Evolutionary conservation across 2,113 vertebrate species (phyloP), one percentile per base, ranked within the genome.

Genomic region (Pteropus alecto): DNA sequence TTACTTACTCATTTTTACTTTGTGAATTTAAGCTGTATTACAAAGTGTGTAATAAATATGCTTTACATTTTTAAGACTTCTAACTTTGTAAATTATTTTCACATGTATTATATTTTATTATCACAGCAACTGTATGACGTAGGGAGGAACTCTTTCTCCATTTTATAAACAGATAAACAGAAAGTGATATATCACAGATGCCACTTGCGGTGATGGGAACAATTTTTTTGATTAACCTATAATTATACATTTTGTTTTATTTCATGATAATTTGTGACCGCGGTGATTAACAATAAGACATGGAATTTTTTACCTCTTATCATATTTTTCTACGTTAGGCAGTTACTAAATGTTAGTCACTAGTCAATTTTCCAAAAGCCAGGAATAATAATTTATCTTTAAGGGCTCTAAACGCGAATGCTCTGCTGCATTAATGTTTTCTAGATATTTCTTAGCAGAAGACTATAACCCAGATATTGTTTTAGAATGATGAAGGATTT

Each of bases 401-500:
- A 90, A 92, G 38, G 26, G 5, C 4, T 38, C 26, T 63, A 81
- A 58, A 82, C 26, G 3, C 15, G 90, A 41, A 6, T 79, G 11
- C 58, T 95, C 6, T 89, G 4, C 30, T 87, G 22, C 33, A 79
- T 7, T 95, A 77, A 93, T 96, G 21, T 30, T 95, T 87, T 60
- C 48, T 26, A 74, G 46, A 95, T 76, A 81, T 98, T 97, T 97
- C 26, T 51, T 79, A 79, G 21, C 71, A 93, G 38, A 87, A 24
- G 16, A 84, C 71, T 61, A 79, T 90, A 83, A 63, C 46, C n/a
- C 79, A 93, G 67, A 81, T 92, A 90, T 84, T 96, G 58, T 97
- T 96, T 94, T 68, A n/a, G 30, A 93, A 92, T 86, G 58, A 95
- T 76, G 16, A 88, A 90, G 43, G 46, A 90, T 74, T 97, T 97